Evolutionary conservation across 2,113 vertebrate genomes (phyloP).

Genomic region (Istiophorus platypterus): DNA sequence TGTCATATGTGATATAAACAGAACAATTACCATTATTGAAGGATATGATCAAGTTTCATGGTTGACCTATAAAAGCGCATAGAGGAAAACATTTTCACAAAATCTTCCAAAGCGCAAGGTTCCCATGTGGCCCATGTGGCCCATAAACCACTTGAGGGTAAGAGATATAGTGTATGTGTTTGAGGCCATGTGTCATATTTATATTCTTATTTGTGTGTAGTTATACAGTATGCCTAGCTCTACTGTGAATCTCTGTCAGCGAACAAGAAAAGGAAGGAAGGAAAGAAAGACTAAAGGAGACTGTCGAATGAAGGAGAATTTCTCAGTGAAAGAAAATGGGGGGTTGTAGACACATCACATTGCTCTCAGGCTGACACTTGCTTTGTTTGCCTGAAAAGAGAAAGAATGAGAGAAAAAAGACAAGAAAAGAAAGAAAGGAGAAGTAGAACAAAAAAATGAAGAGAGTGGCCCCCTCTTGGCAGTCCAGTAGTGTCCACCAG

Average conservation of each 20-base stretch:
- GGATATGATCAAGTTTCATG: conserved; percentile 68
- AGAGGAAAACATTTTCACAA: conserved; percentile 44
- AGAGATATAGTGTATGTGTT: not conserved
- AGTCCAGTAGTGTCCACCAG: conserved; percentile 47
- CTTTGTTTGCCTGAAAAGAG: conserved; percentile 63
- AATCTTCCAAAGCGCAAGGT: conserved; percentile 33
- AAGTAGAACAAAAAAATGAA: conserved; percentile 63
- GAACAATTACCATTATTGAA: conserved; percentile 64
- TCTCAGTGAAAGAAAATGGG: conserved; percentile 18
- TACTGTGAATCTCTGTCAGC: not conserved
- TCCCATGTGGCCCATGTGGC: conserved; percentile 28
- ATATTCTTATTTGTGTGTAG: conserved; percentile 15
- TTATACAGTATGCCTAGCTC: conserved; percentile 4
- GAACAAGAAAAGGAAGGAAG: not conserved
- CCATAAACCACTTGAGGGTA: conserved; percentile 16
- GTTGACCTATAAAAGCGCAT: conserved; percentile 57
- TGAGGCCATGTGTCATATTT: conserved; percentile 21
- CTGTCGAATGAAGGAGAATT: conserved; percentile 6
- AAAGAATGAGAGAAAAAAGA: conserved; percentile 35
- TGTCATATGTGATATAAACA: conserved; percentile 61
- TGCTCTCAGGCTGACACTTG: conserved; percentile 43
- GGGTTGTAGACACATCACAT: conserved; percentile 22
- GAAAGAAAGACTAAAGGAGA: conserved; percentile 14
- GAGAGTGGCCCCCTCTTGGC: conserved; percentile 67
- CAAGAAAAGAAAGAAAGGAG: conserved; percentile 38